Evolutionary conservation across 2,113 vertebrate species (phyloP).

Genomic region (Etia nguti): DNA sequence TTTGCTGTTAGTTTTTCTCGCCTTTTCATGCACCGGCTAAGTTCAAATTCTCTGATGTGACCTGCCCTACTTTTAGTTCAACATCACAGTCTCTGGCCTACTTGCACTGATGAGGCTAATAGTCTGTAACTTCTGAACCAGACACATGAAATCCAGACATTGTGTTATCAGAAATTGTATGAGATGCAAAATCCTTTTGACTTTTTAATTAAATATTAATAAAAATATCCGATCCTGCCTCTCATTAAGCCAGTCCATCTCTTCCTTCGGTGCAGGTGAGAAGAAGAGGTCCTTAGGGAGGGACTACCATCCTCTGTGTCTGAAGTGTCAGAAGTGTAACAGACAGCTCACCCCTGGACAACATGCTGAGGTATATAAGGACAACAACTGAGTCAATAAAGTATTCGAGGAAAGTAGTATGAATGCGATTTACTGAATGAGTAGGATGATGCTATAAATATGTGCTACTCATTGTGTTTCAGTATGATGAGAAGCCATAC

Average conservation of each 20-base stretch:
- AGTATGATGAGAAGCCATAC: slow-evolving; percentile 81
- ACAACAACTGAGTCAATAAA: neutral
- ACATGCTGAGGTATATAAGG: slow-evolving; percentile 75
- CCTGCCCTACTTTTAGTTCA: slow-evolving; percentile 33
- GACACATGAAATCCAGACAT: neutral
- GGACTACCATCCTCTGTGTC: slow-evolving; percentile 82
- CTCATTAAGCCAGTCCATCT: neutral
- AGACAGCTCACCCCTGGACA: slow-evolving; percentile 76
- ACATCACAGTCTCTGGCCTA: neutral
- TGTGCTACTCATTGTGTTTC: slow-evolving; percentile 35
- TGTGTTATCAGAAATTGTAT: neutral
- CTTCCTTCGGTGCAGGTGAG: slow-evolving; percentile 67
- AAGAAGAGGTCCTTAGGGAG: slow-evolving; percentile 77
- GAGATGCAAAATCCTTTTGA: neutral
- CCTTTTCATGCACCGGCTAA: neutral
- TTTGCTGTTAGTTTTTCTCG: neutral
- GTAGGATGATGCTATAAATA: neutral
- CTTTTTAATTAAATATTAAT: neutral
- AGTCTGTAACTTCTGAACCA: neutral
- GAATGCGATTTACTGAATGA: neutral
- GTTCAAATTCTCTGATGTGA: slow-evolving; percentile 39
- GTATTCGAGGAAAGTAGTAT: neutral
- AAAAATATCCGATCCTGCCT: neutral
- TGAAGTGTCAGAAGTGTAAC: slow-evolving; percentile 80
- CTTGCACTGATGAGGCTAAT: neutral